These are phyloP conservation scores for Nebria salina DNA, from an alignment of 2,888 invertebrate species.

Conservation along the genomic window DNA sequence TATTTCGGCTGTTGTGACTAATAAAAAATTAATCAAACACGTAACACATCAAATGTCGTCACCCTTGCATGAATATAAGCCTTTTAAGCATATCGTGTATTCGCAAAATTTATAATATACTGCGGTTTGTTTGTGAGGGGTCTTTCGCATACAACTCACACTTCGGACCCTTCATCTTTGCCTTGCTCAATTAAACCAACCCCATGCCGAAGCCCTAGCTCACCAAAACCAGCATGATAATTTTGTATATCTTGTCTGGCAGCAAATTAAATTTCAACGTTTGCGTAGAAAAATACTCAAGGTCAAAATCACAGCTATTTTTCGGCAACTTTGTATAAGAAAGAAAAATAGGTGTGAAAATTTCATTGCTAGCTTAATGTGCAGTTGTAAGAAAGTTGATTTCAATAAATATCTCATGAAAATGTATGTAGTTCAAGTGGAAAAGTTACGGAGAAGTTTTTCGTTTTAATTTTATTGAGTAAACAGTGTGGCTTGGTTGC, in stretches of 20 bases:
- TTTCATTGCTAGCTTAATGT: neutral
- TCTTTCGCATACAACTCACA: neutral
- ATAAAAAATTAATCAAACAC: conserved; percentile 37
- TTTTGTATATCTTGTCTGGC: neutral
- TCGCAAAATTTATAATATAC: neutral
- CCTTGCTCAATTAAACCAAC: neutral
- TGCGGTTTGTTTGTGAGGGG: neutral
- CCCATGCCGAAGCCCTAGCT: neutral
- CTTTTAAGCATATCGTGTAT: neutral
- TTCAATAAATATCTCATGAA: conserved; percentile 42
- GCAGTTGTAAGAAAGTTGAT: neutral
- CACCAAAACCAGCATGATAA: neutral
- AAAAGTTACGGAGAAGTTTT: conserved; percentile 34
- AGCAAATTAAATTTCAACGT: neutral
- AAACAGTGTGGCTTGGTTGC: conserved; percentile 23
- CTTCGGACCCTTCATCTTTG: neutral
- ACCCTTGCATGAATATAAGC: neutral
- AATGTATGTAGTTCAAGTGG: conserved; percentile 28
- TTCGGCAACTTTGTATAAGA: no score
- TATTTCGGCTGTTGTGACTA: conserved; percentile 32
- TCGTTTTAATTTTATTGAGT: conserved; percentile 43
- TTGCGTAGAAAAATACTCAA: no score
- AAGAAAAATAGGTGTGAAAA: neutral
- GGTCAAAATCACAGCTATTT: no score
- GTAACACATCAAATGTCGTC: neutral